A percentile compares a stretch with the other conserved stretches of the same genome.
phyloP scores from a whole-genome alignment of 2,888 invertebrate genomes.

The Eumerus sabulonum region DNA sequence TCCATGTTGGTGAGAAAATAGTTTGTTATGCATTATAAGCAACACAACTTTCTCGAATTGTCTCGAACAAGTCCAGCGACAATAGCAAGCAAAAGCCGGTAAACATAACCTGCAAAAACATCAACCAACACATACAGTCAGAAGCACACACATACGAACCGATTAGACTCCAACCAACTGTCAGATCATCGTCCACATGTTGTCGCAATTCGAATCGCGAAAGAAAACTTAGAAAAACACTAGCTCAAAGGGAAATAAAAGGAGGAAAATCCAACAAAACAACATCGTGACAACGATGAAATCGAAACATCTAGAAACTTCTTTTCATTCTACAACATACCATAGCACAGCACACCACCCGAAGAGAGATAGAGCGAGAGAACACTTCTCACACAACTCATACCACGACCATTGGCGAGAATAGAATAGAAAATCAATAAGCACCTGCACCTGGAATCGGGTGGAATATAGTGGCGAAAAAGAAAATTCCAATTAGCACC shows the following conservation, averaged over 20 bases:
- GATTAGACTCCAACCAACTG: too few species aligned
- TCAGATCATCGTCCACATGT: too few species aligned
- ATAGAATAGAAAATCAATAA: conserved; percentile 64
- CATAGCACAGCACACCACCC: conserved; percentile 8
- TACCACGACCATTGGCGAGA: conserved; percentile 46
- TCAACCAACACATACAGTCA: background rate
- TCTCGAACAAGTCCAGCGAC: background rate
- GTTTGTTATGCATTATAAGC: too few species aligned
- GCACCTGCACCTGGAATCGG: conserved; percentile 45
- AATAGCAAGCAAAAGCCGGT: conserved; percentile 16
- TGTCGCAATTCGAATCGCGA: background rate
- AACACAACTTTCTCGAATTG: conserved; percentile 13
- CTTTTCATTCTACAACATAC: conserved; percentile 13
- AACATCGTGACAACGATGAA: conserved; percentile 55
- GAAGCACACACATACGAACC: too few species aligned
- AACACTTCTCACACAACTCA: conserved; percentile 37
- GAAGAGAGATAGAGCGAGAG: conserved; percentile 39
- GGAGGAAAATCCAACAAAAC: conserved; percentile 39
- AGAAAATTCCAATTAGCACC: too few species aligned
- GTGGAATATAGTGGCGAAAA: conserved; percentile 7
- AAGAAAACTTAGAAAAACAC: background rate
- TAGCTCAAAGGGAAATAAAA: conserved; percentile 6
- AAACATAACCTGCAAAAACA: conserved; percentile 4
- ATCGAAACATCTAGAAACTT: conserved; percentile 63
- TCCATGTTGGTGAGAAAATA: too few species aligned